These are phyloP conservation scores for Platorchestia sp. DNA, from an alignment of 1,140 invertebrate species.

Conservation along the genomic window DNA sequence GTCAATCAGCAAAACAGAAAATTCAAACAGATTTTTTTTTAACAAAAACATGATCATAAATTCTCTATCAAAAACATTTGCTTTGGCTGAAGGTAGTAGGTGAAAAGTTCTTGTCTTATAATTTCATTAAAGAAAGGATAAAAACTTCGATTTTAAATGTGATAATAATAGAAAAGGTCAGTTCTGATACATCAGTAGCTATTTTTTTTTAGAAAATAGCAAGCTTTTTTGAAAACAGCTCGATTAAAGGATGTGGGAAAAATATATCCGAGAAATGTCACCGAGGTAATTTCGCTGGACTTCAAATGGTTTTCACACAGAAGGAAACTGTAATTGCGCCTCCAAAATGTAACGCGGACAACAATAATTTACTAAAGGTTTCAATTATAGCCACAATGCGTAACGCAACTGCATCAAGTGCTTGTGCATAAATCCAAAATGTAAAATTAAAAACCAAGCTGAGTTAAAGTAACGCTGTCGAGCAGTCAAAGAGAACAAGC, in stretches of 20 bases:
- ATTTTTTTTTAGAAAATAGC: too few species aligned
- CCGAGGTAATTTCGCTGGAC: background rate
- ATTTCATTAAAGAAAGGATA: too few species aligned
- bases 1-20: background rate
- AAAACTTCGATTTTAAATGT: background rate
- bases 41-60: background rate
- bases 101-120: background rate
- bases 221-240: background rate
- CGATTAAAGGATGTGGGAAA: background rate
- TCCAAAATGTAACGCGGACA: background rate
- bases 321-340: background rate
- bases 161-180: too few species aligned
- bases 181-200: too few species aligned
- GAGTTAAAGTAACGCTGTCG: background rate
- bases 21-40: background rate
- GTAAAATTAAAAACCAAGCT: background rate
- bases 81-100: background rate
- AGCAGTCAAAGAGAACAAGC: background rate
- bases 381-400: background rate
- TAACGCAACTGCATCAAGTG: too few species aligned
- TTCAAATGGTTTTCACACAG: background rate
- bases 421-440: background rate
- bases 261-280: background rate
- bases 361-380: background rate
- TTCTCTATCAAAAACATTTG: background rate